Base-by-base conservation (phyloP, 2,888 invertebrate genomes). In the Cybosia mesomella region DNA sequence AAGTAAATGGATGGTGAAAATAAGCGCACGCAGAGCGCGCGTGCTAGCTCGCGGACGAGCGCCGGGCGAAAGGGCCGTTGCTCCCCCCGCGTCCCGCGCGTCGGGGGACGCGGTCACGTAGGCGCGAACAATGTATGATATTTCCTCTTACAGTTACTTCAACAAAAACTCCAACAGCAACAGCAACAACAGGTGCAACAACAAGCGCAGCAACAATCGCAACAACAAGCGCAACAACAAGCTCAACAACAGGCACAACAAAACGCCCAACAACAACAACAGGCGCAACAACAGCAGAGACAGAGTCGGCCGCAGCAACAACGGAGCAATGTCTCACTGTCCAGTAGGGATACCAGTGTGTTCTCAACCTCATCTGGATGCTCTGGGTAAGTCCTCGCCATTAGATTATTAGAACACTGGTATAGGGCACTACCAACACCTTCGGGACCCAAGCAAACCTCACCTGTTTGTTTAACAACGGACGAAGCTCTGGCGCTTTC, bases 301-400 rank as follows among this genome's bases (percentile, higher is more conserved):
- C 81, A 83, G 61, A 82, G 83, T 32, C 84, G 83, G 58, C 85
- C 85, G 4, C 87, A 85, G 24, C 88, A 89, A 60, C 89, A 82
- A 70, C 81, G 81, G 15, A 82, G 85, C 21, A 78, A 85, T 18
- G 85, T 90, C n/a, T 92, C 93, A 0, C 76, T 92, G 0, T 92
- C 92, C 0, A 95, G 95, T 77, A 80, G 95, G 22, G 95, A 95
- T 64, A 92, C 93, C 0, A 95, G 95, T 65, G 92, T 95, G 3
- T 94, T 92, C 73, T 95, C 94, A 0, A 93, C 94, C 0, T 93
- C 93, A 0, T 94, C 94, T 0, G 93, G 92, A 0, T 93, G 94
- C 76, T 93, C 94, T 2, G 93, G 91, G 95, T 95, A 66, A 85
- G 86, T 39, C 3, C 36, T 49, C 32, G 21, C 43, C 10, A 15